Base-by-base conservation (phyloP, 2,113 vertebrate species). In the Rhynchomys soricoides region DNA sequence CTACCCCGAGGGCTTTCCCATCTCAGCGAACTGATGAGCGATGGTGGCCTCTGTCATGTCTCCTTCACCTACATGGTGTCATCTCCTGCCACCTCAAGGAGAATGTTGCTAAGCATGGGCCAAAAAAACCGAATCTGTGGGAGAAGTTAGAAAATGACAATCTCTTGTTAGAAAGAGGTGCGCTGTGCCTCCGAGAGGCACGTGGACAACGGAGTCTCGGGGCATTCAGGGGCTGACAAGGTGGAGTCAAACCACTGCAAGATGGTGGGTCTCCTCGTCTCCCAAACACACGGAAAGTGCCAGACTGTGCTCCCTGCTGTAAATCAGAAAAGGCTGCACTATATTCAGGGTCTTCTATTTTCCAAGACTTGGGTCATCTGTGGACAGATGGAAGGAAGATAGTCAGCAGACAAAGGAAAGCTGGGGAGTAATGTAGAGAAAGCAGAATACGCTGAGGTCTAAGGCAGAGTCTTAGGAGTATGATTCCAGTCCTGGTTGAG, bases 51-150 rank as follows among this genome's bases (percentile, higher is more conserved):
- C 97, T 98, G 98, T 97, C 98, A 96, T 97, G 98, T 98, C 98
- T 93, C 96, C 96, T 97, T 98, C 98, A 98, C 98, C 98, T 98
- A 97, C 97, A 97, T 1, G 89, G 98, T 98, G 97, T 98, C 97
- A 96, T 98, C 98, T 97, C 96, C 97, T 97, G 94, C 95, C 73
- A 48, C 94, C 97, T 98, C 98, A 99, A 99, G 98, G 98, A 98
- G 98, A 98, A 85, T 31, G 64, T 59, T 64, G 83, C 66, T 91
- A 94, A 95, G 93, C 64, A 59, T 66, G 45, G 55, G 45, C 89
- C 43, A 70, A 95, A 68, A 95, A 0, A 1, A 94, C 90, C 90
- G 93, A 79, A 85, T 91, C 82, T 7, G 43, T 74, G 26, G 13
- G 40, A 91, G 52, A 0, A 4, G 92, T 97, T 96, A 96, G 95